Evolutionary conservation across 2,113 vertebrate species (phyloP), one percentile per base, ranked within the genome.

Genomic region (Bagarius yarrelli): DNA sequence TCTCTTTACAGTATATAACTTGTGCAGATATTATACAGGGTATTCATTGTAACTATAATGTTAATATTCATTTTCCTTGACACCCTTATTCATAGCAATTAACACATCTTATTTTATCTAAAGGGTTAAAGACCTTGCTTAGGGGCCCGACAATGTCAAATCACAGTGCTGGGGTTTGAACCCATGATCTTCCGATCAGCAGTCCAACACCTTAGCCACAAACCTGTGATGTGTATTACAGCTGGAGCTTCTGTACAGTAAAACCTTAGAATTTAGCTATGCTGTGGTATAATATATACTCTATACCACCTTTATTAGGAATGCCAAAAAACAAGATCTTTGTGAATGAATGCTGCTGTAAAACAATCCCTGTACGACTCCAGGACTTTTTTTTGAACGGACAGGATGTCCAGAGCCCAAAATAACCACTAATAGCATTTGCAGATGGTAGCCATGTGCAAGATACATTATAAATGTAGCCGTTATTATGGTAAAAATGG

Each of bases 391-490:
- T 53, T 72, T 32, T 12, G 19, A 8, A 5, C 25, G 53, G 25
- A 53, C 47, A 72, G 50, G 47, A 53, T 53, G 30, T 57, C 19
- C 53, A 75, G 53, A 75, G 55, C 23, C 55, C 8, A 76, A 59
- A 75, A 75, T 75, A 59, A 75, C 36, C 53, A 36, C 72, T 40
- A 25, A 57, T 36, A 21, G 23, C 32, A 75, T 40, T 36, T 56
- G 52, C 30, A 74, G 71, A 34, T 52, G 34, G 27, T 18, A 30
- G 27, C 18, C 27, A 27, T 50, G 44, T 71, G 44, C 12, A 71
- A n/a, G 44, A 72, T 30, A 11, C 19, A 53, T 53, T 72, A 15
- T 30, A 53, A 32, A 72, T 72, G 27, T 72, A 32, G 47, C 36
- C 6, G 36, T 40, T 40, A 40, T 6, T 40, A 6, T 6, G 6